Conservation (phyloP, 1,140 invertebrate genomes). For the Pogonomyrmex barbatus region DNA sequence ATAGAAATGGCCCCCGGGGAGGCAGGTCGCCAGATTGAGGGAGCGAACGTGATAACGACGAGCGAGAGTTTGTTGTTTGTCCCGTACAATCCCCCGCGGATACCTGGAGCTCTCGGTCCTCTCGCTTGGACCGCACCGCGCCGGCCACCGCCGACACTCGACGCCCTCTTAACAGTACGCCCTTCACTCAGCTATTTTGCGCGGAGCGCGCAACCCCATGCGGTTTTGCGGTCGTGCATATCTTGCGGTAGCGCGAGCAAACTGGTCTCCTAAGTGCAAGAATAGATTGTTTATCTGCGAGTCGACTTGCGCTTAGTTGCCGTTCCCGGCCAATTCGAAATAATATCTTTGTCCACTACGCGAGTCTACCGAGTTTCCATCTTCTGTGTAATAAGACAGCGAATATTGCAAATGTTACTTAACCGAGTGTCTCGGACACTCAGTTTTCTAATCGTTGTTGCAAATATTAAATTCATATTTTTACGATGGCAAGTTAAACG, state of each 20-base stretch:
- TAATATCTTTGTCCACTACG: background rate
- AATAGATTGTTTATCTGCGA: slow-evolving; percentile 26
- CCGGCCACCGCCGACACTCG: slow-evolving; percentile 50
- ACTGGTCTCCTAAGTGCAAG: slow-evolving; percentile 30
- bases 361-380: background rate
- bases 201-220: background rate
- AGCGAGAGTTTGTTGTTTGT: slow-evolving; percentile 77
- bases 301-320: background rate
- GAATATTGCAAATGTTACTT: background rate
- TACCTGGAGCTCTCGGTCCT: slow-evolving; percentile 59
- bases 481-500: background rate
- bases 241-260: slow-evolving; percentile 27
- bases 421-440: background rate
- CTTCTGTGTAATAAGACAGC: background rate
- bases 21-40: slow-evolving; percentile 64
- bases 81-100: slow-evolving; percentile 63
- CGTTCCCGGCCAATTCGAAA: background rate
- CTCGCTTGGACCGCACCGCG: slow-evolving; percentile 57
- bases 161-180: slow-evolving; percentile 49
- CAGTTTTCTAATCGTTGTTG: background rate
- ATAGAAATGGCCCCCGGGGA: slow-evolving; percentile 81
- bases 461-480: background rate
- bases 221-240: slow-evolving; percentile 1
- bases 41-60: slow-evolving; percentile 81
- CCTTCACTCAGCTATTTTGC: slow-evolving; percentile 53